Percentiles rank a stretch among this genome's conserved stretches.
These are phyloP conservation scores for Erythrolamprus reginae DNA, from an alignment of 2,113 vertebrate species.

Conservation along the genomic window DNA sequence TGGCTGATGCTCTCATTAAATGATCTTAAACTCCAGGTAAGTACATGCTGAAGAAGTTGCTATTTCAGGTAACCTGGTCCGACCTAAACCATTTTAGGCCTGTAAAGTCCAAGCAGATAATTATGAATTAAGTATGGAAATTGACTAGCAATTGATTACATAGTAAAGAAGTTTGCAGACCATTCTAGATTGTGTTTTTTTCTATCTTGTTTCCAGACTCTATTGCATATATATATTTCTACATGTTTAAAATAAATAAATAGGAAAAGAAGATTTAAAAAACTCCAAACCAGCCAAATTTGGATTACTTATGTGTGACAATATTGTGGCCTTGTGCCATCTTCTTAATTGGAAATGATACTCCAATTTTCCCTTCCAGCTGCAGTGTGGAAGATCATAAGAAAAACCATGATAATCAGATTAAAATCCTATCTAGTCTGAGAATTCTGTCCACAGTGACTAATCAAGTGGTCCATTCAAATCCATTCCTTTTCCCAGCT, in stretches of 20 bases:
- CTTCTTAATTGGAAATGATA: neutral
- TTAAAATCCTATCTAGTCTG: neutral
- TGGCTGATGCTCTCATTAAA: neutral
- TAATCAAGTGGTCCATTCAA: neutral
- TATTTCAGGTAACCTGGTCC: neutral
- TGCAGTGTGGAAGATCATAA: neutral
- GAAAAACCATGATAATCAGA: neutral
- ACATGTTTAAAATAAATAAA: neutral
- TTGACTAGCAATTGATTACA: neutral
- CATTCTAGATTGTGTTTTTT: neutral
- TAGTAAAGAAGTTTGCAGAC: neutral
- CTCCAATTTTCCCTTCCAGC: neutral
- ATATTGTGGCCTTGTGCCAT: neutral
- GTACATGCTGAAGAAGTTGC: neutral
- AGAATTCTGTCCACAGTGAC: neutral
- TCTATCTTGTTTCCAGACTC: neutral
- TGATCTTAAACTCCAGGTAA: neutral
- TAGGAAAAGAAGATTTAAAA: neutral
- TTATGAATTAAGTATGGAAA: neutral
- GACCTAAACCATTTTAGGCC: neutral
- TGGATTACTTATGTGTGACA: neutral
- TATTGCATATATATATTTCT: neutral
- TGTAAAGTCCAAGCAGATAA: neutral
- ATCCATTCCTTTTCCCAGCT: neutral
- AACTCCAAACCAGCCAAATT: neutral